These are phyloP conservation scores for Rhinogobius similis DNA, from an alignment of 2,113 vertebrate species.

Conservation along the genomic window DNA sequence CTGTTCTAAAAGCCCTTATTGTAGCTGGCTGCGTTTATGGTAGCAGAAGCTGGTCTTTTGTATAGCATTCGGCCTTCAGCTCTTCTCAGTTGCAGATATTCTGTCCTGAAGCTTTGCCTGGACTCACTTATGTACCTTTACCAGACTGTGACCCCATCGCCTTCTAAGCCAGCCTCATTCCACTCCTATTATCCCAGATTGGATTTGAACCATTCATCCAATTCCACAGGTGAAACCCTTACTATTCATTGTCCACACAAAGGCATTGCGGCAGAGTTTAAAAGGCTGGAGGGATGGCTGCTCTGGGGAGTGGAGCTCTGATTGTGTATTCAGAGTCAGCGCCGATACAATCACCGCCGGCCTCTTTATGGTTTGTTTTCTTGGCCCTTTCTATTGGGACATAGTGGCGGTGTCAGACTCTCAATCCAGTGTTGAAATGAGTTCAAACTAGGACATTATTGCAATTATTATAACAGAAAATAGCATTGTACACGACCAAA, in stretches of 20 bases:
- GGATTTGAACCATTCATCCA: slow-evolving; percentile 43
- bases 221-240: slow-evolving; percentile 43
- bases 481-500: neutral
- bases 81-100: neutral
- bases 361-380: slow-evolving; percentile 23
- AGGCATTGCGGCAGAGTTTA: slow-evolving; percentile 26
- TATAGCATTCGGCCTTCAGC: neutral
- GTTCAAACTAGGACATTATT: neutral
- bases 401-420: neutral
- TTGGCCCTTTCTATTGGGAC: slow-evolving; percentile 1
- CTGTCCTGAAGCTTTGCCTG: neutral
- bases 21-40: neutral
- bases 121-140: slow-evolving; percentile 14
- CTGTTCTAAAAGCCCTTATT: neutral
- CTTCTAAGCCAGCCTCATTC: slow-evolving; percentile 15
- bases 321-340: slow-evolving; percentile 18
- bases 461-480: neutral
- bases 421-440: neutral
- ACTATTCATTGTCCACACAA: slow-evolving; percentile 30
- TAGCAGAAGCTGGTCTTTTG: neutral
- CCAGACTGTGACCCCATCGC: slow-evolving; percentile 40
- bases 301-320: slow-evolving; percentile 15
- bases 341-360: slow-evolving; percentile 25
- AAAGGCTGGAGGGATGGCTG: slow-evolving; percentile 47
- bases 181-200: slow-evolving; percentile 30